Conservation (phyloP, 2,888 invertebrate genomes). For the Chaitophorus viminalis region DNA sequence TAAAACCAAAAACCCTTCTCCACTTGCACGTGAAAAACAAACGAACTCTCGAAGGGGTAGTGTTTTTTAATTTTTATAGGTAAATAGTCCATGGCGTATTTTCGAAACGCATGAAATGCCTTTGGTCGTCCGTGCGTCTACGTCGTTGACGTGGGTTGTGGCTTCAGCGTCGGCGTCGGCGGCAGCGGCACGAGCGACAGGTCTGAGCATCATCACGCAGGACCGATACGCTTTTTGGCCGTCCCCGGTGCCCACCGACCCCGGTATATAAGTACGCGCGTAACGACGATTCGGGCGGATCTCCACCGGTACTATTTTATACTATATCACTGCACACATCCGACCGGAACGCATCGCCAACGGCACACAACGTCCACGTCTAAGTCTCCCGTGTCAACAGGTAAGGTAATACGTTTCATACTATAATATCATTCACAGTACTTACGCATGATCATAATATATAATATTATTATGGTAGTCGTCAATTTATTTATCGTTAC, state of each 20-base stretch:
- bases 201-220: slow-evolving; percentile 24
- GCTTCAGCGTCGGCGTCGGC: neutral
- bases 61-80: too few species aligned
- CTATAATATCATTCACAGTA: too few species aligned
- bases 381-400: neutral
- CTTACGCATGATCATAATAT: too few species aligned
- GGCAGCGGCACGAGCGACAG: slow-evolving; percentile 5
- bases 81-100: too few species aligned
- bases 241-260: slow-evolving; percentile 2
- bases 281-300: slow-evolving; percentile 30
- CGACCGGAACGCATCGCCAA: neutral
- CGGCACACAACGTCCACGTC: neutral
- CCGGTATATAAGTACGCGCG: slow-evolving; percentile 44
- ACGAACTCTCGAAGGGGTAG: too few species aligned
- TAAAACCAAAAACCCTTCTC: too few species aligned
- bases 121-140: too few species aligned
- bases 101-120: neutral
- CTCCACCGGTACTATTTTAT: slow-evolving; percentile 5
- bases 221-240: slow-evolving; percentile 34
- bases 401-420: neutral
- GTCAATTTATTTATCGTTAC: too few species aligned
- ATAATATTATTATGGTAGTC: too few species aligned
- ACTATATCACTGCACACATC: slow-evolving; percentile 8
- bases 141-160: neutral
- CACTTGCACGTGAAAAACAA: too few species aligned